These are phyloP conservation scores for Diachrysia chrysitis DNA, from an alignment of 2,888 invertebrate species.

Conservation along the genomic window DNA sequence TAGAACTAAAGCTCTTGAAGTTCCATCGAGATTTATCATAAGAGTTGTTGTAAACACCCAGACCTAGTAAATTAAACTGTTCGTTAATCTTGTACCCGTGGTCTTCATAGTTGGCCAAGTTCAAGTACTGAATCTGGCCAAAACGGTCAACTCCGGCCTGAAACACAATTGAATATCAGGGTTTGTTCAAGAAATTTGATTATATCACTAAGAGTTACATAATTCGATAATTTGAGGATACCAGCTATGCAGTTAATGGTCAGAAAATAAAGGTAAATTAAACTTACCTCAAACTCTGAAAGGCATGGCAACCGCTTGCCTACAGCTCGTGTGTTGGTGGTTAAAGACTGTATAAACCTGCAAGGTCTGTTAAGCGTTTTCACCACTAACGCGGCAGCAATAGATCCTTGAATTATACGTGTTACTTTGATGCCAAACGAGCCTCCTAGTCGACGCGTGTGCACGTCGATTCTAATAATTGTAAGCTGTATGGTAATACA, in stretches of 20 bases:
- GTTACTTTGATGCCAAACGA: constrained; percentile 92
- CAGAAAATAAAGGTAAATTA: too few species aligned
- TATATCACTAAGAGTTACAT: background rate
- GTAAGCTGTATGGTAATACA: background rate
- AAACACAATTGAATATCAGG: background rate
- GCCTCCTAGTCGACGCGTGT: constrained; percentile 73
- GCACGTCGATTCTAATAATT: constrained; percentile 90
- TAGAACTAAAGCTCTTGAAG: constrained; percentile 63
- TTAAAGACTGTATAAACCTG: constrained; percentile 90
- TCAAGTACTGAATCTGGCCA: constrained; percentile 87
- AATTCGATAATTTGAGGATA: too few species aligned
- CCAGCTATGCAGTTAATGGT: too few species aligned
- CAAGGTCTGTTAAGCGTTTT: constrained; percentile 90
- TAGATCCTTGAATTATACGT: constrained; percentile 86
- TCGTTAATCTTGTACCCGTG: constrained; percentile 79
- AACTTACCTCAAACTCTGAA: constrained; percentile 82
- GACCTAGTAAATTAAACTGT: constrained; percentile 44
- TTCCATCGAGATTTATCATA: constrained; percentile 68
- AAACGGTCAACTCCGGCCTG: constrained; percentile 71
- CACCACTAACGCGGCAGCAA: constrained; percentile 91
- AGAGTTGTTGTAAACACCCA: constrained; percentile 61
- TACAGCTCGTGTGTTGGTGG: constrained; percentile 89
- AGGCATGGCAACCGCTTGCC: constrained; percentile 87
- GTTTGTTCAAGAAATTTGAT: background rate
- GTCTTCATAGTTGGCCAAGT: constrained; percentile 83